Percentiles rank a stretch among this genome's conserved stretches.
Evolutionary conservation across 2,113 vertebrate genomes (phyloP).

Genomic region (Rhagologus leucostigma): DNA sequence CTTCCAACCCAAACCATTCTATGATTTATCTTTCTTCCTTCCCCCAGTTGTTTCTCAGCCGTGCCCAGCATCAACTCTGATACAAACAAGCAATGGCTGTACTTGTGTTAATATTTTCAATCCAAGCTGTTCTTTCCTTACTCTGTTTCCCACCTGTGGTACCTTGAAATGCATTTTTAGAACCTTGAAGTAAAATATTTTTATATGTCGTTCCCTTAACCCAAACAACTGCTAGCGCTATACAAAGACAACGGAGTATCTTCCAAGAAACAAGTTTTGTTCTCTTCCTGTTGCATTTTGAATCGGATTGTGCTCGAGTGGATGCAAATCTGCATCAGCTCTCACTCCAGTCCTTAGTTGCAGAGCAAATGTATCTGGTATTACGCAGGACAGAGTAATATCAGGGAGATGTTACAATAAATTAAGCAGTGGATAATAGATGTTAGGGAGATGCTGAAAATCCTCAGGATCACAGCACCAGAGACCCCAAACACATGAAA

Average conservation of each 20-base stretch:
- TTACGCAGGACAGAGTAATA: background rate
- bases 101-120: background rate
- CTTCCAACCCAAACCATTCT: background rate
- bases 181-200: background rate
- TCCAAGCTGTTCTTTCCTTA: background rate
- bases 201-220: background rate
- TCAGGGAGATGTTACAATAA: background rate
- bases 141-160: no score
- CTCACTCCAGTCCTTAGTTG: background rate
- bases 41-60: background rate
- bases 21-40: background rate
- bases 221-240: background rate
- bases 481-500: background rate
- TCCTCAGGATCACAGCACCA: background rate
- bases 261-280: background rate
- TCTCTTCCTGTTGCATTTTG: background rate
- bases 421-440: background rate
- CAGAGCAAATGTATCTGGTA: background rate
- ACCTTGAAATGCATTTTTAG: background rate
- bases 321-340: background rate
- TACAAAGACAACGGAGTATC: accelerated
- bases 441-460: background rate
- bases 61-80: background rate
- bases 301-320: accelerated
- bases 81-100: background rate